Evolutionary conservation across 2,888 invertebrate genomes (phyloP).

Genomic region (Galerucella nymphaeae): DNA sequence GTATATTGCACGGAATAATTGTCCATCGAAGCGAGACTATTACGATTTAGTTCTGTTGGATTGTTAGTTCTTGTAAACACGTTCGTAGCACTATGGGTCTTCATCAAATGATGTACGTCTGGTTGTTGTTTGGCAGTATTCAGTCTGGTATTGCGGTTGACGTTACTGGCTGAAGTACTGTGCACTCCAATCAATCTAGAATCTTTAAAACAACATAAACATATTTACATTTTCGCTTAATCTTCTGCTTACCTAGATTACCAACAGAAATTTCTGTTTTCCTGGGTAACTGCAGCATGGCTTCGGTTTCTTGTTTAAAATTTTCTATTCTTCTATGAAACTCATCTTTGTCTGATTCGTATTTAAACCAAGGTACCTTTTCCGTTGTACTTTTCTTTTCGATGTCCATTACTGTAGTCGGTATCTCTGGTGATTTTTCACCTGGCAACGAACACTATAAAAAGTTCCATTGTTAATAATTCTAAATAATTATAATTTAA

Average conservation of each 20-base stretch:
- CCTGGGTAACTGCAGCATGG: constrained; percentile 69
- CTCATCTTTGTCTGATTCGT: constrained; percentile 70
- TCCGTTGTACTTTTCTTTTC: constrained; percentile 56
- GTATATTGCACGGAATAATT: constrained; percentile 55
- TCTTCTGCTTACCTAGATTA: constrained; percentile 54
- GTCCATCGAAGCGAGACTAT: constrained; percentile 57
- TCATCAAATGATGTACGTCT: constrained; percentile 56
- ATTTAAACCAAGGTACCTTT: constrained; percentile 69
- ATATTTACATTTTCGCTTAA: too few species aligned
- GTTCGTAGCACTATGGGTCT: constrained; percentile 64
- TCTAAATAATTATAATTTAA: background rate
- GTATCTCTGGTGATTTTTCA: constrained; percentile 53
- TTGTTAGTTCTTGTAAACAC: constrained; percentile 56
- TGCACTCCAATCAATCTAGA: constrained; percentile 46
- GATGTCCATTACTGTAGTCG: constrained; percentile 60
- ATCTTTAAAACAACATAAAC: constrained; percentile 45
- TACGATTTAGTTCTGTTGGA: constrained; percentile 47
- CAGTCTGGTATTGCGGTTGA: constrained; percentile 49
- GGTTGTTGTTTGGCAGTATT: constrained; percentile 40
- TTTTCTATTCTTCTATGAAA: constrained; percentile 75
- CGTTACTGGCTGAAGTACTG: constrained; percentile 57
- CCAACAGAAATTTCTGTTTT: constrained; percentile 56
- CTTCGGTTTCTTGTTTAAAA: constrained; percentile 81
- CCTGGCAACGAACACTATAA: constrained; percentile 55
- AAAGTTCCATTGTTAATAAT: background rate